Evolutionary conservation across 1,140 invertebrate genomes (phyloP), one percentile per base, ranked within the genome.

Genomic region (Brachionus angularis): DNA sequence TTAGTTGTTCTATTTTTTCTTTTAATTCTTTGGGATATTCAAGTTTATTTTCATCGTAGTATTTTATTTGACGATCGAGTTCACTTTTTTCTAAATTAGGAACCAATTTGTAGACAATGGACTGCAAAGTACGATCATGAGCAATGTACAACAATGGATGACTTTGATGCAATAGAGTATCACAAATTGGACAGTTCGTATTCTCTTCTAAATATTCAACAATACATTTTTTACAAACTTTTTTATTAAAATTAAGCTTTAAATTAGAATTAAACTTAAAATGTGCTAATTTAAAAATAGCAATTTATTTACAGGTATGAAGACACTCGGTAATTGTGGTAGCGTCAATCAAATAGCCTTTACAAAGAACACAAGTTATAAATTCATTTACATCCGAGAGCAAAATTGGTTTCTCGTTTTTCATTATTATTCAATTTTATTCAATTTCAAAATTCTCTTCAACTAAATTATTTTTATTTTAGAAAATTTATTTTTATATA

Each of bases 61-160:
- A 71, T 42, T 53, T 39, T 16, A 55, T 16, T 55, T 71, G 50
- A 12, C 70, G 34, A 18, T 71, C 34, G 3, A 71, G 23, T 46
- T 71, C 70, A 14, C 39, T 21, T 23, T 33, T 14, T 31, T 74
- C 47, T 7, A 83, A 74, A 39, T 77, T 74, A 23, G 81, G 81
- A n/a, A 83, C 79, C 21, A 83, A 74, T 86, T 97, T 97, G 83
- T 94, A 96, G 53, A 97, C 93, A 82, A 98, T 94, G 84, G 97
- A 93, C 82, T 98, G 95, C 89, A 98, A 91, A 72, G 93, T 97
- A 75, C 94, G 85, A 83, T 98, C 95, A 83, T 95, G 94, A 79
- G 91, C 93, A 75, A 97, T 47, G 23, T 55, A 42, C 8, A 33
- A 52, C 36, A 81, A 75, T 18, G 83, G 83, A 74, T 84, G 81